Conservation (phyloP, 2,888 invertebrate species). For the Lycaena phlaeas region DNA sequence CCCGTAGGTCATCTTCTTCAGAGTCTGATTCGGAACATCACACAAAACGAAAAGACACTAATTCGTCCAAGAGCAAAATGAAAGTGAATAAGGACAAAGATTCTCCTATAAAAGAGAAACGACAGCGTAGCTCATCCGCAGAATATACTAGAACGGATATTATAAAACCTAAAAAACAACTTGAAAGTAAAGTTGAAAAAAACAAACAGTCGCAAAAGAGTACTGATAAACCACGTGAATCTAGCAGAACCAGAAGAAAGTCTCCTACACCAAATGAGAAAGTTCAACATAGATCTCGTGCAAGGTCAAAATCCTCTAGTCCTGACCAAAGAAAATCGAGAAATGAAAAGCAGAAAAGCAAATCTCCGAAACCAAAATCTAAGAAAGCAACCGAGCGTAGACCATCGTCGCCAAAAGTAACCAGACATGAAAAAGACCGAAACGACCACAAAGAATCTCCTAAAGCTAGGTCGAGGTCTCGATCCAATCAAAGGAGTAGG, state of each 20-base stretch:
- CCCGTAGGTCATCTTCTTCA: constrained; percentile 34
- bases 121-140: constrained; percentile 35
- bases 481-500: constrained; percentile 47
- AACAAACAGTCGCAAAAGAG: constrained; percentile 30
- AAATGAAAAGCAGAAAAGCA: constrained; percentile 35
- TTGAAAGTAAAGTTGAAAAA: constrained; percentile 33
- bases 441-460: constrained; percentile 29
- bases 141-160: constrained; percentile 29
- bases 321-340: constrained; percentile 30
- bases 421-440: constrained; percentile 27
- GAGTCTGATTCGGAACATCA: constrained; percentile 42
- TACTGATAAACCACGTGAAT: constrained; percentile 30
- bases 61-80: constrained; percentile 29
- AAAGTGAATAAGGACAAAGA: constrained; percentile 32
- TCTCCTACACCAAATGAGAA: constrained; percentile 35
- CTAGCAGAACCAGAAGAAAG: constrained; percentile 30
- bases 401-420: constrained; percentile 26
- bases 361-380: constrained; percentile 31
- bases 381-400: constrained; percentile 33
- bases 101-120: constrained; percentile 30
- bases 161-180: constrained; percentile 19
- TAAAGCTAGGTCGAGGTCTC: constrained; percentile 33
- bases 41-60: constrained; percentile 29
- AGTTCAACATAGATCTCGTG: constrained; percentile 21
- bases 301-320: constrained; percentile 40